A percentile compares a stretch with the other conserved stretches of the same genome.
These are phyloP conservation scores for Babylonia areolata DNA, from an alignment of 1,140 invertebrate genomes.

Conservation along the genomic window DNA sequence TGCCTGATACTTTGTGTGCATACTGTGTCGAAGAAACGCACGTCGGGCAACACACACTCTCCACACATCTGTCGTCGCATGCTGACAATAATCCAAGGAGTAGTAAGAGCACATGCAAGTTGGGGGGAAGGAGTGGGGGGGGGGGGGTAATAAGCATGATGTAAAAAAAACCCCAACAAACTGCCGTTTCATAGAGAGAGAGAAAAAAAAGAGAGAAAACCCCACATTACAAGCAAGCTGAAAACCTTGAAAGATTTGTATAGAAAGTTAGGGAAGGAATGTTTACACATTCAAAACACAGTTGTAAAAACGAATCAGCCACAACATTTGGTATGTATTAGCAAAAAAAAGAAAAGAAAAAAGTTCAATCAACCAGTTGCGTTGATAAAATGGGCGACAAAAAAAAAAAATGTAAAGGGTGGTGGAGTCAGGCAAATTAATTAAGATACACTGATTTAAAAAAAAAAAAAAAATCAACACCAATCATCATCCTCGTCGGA, in stretches of 20 bases:
- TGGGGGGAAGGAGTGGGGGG: background rate
- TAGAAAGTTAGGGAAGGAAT: background rate
- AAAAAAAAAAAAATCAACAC: too few species aligned
- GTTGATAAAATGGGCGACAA: background rate
- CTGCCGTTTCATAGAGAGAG: background rate
- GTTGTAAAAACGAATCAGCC: background rate
- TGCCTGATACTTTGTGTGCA: too few species aligned
- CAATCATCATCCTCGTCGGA: slow-evolving; percentile 69
- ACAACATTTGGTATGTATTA: background rate
- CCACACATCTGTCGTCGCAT: background rate
- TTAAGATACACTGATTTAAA: background rate
- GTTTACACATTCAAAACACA: background rate
- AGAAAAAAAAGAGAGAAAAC: background rate
- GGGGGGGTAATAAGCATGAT: background rate
- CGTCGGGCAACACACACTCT: too few species aligned
- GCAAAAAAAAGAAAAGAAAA: background rate
- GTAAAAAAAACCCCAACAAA: background rate
- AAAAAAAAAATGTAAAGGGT: background rate
- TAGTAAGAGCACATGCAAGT: background rate
- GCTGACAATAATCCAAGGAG: background rate
- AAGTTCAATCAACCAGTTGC: background rate
- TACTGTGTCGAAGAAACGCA: background rate
- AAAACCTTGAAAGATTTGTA: background rate
- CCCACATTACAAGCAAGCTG: background rate
- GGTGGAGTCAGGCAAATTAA: background rate